These are phyloP conservation scores for Philopotamus ludificatus DNA, from an alignment of 1,140 invertebrate genomes.

Conservation along the genomic window DNA sequence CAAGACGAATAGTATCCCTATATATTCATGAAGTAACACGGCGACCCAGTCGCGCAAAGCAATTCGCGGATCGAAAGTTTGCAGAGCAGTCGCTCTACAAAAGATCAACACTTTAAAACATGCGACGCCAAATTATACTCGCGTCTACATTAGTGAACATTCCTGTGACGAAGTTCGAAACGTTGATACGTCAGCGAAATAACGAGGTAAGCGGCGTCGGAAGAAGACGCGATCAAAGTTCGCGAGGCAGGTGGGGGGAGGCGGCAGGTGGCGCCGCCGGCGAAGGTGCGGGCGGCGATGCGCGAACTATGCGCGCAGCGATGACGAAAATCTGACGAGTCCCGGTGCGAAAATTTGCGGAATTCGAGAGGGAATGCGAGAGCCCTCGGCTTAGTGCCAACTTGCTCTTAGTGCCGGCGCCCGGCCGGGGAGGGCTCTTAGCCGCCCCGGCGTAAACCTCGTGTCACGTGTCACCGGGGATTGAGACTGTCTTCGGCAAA, in stretches of 20 bases:
- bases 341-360: conserved; percentile 9
- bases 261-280: background rate
- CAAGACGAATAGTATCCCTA: no score
- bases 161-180: no score
- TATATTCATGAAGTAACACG: no score
- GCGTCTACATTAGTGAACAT: no score
- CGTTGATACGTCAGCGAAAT: background rate
- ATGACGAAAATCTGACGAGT: conserved; percentile 26
- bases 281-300: conserved; percentile 4
- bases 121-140: no score
- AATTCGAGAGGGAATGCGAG: conserved; percentile 4
- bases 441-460: background rate
- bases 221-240: background rate
- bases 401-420: background rate
- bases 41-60: no score
- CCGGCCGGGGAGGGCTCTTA: background rate
- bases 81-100: no score
- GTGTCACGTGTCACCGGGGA: background rate
- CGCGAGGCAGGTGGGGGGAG: no score
- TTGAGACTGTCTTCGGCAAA: background rate
- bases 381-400: background rate
- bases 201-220: background rate
- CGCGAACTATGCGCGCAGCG: conserved; percentile 14
- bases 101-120: no score
- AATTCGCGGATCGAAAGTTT: no score